Evolutionary conservation across 2,888 invertebrate species (phyloP), one percentile per base, ranked within the genome.

Genomic region (Brenthis hecate): DNA sequence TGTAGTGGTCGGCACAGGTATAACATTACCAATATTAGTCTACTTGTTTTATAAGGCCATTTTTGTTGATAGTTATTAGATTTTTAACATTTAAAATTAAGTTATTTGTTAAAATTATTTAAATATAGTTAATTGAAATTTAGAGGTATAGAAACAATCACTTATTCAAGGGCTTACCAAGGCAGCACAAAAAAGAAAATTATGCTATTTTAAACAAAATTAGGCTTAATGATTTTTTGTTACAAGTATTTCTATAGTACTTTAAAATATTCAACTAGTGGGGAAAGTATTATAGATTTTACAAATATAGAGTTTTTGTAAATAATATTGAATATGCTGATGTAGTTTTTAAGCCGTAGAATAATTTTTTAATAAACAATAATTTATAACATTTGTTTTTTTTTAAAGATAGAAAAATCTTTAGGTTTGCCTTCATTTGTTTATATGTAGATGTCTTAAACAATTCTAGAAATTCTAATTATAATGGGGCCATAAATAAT

Each of bases 1-100:
- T 71, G 94, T 96, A 74, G 92, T 95, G 72, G 92, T 95, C 73
- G 97, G 97, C n/a, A 96, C 97, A 19, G 82, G 96, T 16, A 85
- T 95, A 57, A 96, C 96, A 74, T 89, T 95, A 70, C 85, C 95
- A 57, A 94, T 95, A 77, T 94, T 95, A 75, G 77, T 94, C 75
- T 92, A 87, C 81, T 80, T 91, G 66, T 91, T 92, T 77, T 89
- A 89, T 73, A 87, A 84, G 81, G 87, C 91, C 70, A 78, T 91
- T 47, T 82, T 80, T 80, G 72, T 84, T 75, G 83, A 81, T 78
- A 77, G 76, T 71, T 83, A 76, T 73, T 73, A 67, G 23, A 51
- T 56, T 54, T 61, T 4, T 56, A 16, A 19, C 48, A 53, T 14
- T 19, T 11, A 55, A 16, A 47, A 19, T 43, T 61, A 6, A n/a